A percentile compares a stretch with the other conserved stretches of the same genome.
Conservation (phyloP, 35 echinoderm and acorn worm species). For the Heliocidaris tuberculata region DNA sequence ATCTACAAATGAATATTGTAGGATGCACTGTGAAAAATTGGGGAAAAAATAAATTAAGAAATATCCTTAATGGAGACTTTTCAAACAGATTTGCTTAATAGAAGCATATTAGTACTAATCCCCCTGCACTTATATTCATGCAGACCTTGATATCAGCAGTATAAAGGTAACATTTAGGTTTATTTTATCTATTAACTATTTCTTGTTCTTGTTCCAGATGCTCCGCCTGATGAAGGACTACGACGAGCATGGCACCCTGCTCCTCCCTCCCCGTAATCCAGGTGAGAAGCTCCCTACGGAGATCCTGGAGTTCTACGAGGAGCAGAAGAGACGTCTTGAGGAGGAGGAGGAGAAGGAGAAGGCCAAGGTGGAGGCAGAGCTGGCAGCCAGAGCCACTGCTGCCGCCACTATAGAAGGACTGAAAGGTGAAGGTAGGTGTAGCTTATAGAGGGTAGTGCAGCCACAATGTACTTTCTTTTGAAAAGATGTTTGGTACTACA, state of each 20-base stretch:
- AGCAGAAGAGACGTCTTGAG: constrained; percentile 87
- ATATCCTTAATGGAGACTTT: too few relatives aligned
- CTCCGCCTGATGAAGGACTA: constrained; percentile 94
- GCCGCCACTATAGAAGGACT: not conserved
- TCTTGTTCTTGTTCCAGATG: constrained; percentile 51
- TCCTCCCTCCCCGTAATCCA: constrained; percentile 82
- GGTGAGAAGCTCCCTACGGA: constrained; percentile 84
- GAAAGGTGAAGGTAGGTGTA: constrained; percentile 35
- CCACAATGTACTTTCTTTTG: too few relatives aligned
- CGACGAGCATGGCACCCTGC: constrained; percentile 91
- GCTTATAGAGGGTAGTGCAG: not conserved
- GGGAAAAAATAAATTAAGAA: too few relatives aligned
- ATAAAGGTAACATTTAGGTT: too few relatives aligned
- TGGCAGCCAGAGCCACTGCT: constrained; percentile 59
- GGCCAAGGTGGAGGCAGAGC: constrained; percentile 71
- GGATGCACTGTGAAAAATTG: too few relatives aligned
- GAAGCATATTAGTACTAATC: too few relatives aligned
- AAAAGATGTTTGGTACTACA: too few relatives aligned
- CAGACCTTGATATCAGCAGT: too few relatives aligned
- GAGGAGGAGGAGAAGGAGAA: constrained; percentile 77
- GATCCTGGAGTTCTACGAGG: constrained; percentile 86
- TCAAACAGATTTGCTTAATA: too few relatives aligned
- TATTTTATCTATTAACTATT: not conserved
- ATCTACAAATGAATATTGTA: too few relatives aligned
- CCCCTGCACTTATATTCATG: too few relatives aligned